phyloP scores from a whole-genome alignment of 2,888 invertebrate genomes.

The Agonopterix alstromeriana region DNA sequence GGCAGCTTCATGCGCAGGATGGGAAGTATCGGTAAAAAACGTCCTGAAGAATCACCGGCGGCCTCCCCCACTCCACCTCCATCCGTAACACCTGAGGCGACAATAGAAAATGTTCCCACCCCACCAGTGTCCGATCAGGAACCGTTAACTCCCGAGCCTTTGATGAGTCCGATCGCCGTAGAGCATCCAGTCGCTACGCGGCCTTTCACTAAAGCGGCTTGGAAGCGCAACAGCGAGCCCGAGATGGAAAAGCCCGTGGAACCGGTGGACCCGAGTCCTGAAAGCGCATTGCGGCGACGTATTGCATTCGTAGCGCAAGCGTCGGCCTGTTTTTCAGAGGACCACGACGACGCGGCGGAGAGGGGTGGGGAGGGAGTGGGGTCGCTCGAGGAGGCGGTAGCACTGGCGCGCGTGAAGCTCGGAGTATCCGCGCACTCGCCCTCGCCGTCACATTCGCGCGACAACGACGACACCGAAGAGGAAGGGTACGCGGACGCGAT shows the following conservation, averaged over 20 bases:
- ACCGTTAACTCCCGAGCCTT: slow-evolving; percentile 17
- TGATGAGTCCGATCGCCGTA: slow-evolving; percentile 57
- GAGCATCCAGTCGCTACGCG: slow-evolving; percentile 70
- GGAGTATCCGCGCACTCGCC: slow-evolving; percentile 44
- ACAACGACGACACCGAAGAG: slow-evolving; percentile 59
- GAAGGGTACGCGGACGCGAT: slow-evolving; percentile 62
- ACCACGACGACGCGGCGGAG: slow-evolving; percentile 59
- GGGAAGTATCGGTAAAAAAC: slow-evolving; percentile 60
- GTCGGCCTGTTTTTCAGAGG: slow-evolving; percentile 70
- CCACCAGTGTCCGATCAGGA: slow-evolving; percentile 8
- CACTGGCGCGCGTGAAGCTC: slow-evolving; percentile 66
- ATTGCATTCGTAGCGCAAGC: slow-evolving; percentile 75
- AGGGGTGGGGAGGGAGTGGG: slow-evolving; percentile 57
- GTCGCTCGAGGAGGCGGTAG: slow-evolving; percentile 73
- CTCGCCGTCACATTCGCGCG: slow-evolving; percentile 54
- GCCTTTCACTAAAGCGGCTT: slow-evolving; percentile 73
- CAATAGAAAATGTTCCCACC: slow-evolving; percentile 7
- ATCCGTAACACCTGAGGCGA: slow-evolving; percentile 7
- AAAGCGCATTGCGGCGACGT: slow-evolving; percentile 61
- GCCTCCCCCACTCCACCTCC: slow-evolving; percentile 23
- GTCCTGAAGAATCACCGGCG: slow-evolving; percentile 36
- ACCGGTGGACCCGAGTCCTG: slow-evolving; percentile 62
- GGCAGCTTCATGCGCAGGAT: slow-evolving; percentile 52
- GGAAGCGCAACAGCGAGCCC: slow-evolving; percentile 56
- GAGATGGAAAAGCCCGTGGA: slow-evolving; percentile 60